phyloP scores from a whole-genome alignment of 2,113 vertebrate species.

The Lepisosteus osseus region DNA sequence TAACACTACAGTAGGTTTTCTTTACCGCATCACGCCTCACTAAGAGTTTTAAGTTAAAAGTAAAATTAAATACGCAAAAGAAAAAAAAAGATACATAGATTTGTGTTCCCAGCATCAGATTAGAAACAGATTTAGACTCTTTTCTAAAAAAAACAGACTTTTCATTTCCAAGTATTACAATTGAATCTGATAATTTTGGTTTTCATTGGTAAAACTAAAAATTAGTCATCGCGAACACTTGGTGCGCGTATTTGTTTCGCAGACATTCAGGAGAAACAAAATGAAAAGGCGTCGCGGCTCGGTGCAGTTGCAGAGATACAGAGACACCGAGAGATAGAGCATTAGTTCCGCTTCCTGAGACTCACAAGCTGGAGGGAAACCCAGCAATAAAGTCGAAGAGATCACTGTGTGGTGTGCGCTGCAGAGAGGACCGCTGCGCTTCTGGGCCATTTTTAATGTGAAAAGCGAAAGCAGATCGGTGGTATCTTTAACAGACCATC shows the following conservation, averaged over 20 bases:
- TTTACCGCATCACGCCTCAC: background rate
- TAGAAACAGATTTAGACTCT: no score
- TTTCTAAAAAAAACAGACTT: no score
- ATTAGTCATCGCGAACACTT: background rate
- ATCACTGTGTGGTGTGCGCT: conserved; percentile 4
- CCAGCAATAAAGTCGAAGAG: background rate
- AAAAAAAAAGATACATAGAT: no score
- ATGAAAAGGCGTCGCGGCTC: background rate
- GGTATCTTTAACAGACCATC: background rate
- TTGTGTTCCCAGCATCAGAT: no score
- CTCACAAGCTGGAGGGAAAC: background rate
- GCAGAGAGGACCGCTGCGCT: background rate
- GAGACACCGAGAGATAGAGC: conserved; percentile 1
- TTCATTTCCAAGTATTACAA: no score
- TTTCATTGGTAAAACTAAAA: no score
- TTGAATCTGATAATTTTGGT: no score
- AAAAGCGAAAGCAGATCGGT: background rate
- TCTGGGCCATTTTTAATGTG: conserved; percentile 4
- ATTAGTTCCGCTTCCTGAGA: conserved; percentile 30
- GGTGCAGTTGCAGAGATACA: background rate
- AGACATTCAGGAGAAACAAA: background rate
- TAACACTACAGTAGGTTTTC: background rate
- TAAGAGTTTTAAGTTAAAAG: background rate
- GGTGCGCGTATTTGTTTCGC: background rate
- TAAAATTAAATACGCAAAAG: background rate